Conservation (phyloP, 2,113 vertebrate species). For the Camelus dromedarius region DNA sequence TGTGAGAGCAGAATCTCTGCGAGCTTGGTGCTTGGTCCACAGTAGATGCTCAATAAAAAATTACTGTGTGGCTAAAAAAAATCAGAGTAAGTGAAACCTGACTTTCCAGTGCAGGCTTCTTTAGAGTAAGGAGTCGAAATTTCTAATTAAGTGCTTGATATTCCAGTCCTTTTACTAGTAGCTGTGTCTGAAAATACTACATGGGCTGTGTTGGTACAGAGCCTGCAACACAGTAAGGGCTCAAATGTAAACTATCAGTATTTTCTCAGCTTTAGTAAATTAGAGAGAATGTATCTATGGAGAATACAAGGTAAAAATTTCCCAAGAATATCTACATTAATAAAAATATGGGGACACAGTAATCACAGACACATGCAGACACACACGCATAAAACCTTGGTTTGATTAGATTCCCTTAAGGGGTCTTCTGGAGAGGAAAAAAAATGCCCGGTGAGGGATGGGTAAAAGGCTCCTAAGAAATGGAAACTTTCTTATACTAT, state of each 20-base stretch:
- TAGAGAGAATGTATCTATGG: background rate
- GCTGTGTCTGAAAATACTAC: background rate
- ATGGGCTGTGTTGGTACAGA: background rate
- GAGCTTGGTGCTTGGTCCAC: background rate
- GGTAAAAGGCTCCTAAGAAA: background rate
- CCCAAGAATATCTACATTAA: background rate
- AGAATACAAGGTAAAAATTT: background rate
- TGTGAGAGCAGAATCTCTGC: background rate
- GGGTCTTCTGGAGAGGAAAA: background rate
- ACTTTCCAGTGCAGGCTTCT: background rate
- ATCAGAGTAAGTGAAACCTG: background rate
- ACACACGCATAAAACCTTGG: background rate
- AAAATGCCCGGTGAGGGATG: background rate
- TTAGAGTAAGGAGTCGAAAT: background rate
- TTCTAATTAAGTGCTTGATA: conserved; percentile 8
- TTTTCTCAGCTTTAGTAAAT: background rate
- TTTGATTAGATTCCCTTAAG: background rate
- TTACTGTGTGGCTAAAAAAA: background rate
- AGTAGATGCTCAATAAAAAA: background rate
- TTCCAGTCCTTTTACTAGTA: background rate
- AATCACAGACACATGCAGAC: background rate
- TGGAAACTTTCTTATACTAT: background rate
- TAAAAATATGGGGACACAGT: background rate
- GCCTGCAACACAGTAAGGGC: background rate
- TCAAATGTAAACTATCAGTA: background rate